Evolutionary conservation across 2,888 invertebrate species (phyloP).

Genomic region (Polyommatus icarus): DNA sequence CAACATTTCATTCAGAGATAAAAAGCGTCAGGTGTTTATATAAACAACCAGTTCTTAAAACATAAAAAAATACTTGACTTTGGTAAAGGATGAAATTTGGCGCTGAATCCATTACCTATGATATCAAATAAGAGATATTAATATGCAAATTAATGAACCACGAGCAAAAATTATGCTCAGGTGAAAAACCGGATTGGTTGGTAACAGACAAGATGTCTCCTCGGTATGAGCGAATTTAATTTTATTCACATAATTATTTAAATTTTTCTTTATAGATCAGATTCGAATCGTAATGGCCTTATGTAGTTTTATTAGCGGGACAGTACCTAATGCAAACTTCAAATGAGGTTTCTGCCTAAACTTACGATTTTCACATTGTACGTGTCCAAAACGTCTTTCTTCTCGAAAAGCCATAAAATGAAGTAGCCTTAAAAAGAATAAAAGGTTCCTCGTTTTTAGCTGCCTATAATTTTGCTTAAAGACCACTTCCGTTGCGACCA

Average conservation of each 20-base stretch:
- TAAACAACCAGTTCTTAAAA: constrained; percentile 29
- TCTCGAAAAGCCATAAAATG: constrained; percentile 47
- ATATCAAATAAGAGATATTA: constrained; percentile 47
- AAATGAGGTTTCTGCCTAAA: background rate
- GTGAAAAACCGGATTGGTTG: constrained; percentile 74
- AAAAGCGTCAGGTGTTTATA: constrained; percentile 26
- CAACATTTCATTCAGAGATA: constrained; percentile 27
- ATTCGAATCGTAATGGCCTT: constrained; percentile 16
- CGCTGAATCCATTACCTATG: constrained; percentile 43
- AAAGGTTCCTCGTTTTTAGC: constrained; percentile 66
- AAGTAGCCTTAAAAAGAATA: constrained; percentile 54
- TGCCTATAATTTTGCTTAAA: constrained; percentile 75
- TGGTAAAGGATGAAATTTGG: constrained; percentile 39
- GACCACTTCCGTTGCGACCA: constrained; percentile 75
- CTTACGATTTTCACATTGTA: background rate
- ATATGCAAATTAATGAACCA: constrained; percentile 66
- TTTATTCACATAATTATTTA: constrained; percentile 26
- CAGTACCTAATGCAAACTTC: background rate
- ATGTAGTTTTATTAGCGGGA: background rate
- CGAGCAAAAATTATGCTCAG: constrained; percentile 64
- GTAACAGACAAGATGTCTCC: constrained; percentile 74
- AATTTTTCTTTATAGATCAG: constrained; percentile 28
- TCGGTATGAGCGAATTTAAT: constrained; percentile 35
- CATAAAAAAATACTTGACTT: constrained; percentile 33
- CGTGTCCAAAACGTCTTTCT: constrained; percentile 36